A percentile compares a stretch with the other conserved stretches of the same genome.
Conservation (phyloP, 2,888 invertebrate species). For the Drosophila siamana region DNA sequence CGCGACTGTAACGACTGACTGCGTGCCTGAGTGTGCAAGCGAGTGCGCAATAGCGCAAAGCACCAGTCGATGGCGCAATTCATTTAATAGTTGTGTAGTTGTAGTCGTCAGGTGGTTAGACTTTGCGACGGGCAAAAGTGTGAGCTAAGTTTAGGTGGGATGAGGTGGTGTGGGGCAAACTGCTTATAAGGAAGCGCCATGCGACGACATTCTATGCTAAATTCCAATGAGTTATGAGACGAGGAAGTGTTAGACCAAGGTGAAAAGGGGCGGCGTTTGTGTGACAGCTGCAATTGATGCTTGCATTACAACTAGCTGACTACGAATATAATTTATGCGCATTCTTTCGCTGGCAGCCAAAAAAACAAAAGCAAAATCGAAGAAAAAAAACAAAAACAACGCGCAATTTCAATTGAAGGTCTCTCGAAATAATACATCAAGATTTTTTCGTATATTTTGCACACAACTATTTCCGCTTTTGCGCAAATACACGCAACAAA, state of each 20-base stretch:
- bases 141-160: no score
- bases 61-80: slow-evolving; percentile 12
- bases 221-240: slow-evolving; percentile 33
- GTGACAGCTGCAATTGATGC: slow-evolving; percentile 12
- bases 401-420: slow-evolving; percentile 43
- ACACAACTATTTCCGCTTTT: slow-evolving; percentile 77
- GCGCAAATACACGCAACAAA: slow-evolving; percentile 44
- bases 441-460: slow-evolving; percentile 18
- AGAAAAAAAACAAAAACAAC: slow-evolving; percentile 2
- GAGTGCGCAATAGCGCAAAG: slow-evolving; percentile 8
- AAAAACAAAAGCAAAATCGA: background rate
- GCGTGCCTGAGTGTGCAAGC: slow-evolving; percentile 5
- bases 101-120: slow-evolving; percentile 52
- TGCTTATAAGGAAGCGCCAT: slow-evolving; percentile 54
- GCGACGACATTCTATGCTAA: slow-evolving; percentile 30
- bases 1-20: background rate
- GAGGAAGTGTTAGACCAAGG: slow-evolving; percentile 36
- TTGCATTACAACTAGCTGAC: slow-evolving; percentile 6
- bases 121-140: no score
- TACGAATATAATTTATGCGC: slow-evolving; percentile 13
- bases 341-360: slow-evolving; percentile 26
- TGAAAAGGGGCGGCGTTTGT: slow-evolving; percentile 12
- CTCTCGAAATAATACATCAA: slow-evolving; percentile 37
- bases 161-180: background rate
- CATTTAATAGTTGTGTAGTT: slow-evolving; percentile 31